Evolutionary conservation across 2,113 vertebrate genomes (phyloP).

Genomic region (Tichodroma muraria): DNA sequence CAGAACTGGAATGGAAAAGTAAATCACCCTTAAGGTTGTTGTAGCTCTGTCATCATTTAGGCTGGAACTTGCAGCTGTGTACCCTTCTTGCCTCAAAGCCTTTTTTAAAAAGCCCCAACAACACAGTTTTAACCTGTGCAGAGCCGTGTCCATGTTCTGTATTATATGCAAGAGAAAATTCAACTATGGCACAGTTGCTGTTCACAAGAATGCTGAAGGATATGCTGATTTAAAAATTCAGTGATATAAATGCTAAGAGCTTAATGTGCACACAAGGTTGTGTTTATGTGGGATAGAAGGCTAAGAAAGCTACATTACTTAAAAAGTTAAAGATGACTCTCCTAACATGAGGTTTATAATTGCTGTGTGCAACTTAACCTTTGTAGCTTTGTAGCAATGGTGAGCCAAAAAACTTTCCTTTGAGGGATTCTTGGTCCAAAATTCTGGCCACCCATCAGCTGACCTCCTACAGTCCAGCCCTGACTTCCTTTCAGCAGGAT

Average conservation of each 20-base stretch:
- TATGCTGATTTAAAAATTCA: background rate
- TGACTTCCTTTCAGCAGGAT: background rate
- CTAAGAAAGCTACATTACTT: background rate
- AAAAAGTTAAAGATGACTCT: background rate
- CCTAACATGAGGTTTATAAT: background rate
- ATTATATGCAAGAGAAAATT: background rate
- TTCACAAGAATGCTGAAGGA: background rate
- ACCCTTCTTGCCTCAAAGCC: background rate
- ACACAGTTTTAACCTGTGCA: background rate
- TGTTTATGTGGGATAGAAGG: background rate
- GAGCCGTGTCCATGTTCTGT: background rate
- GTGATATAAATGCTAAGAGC: background rate
- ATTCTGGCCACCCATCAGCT: background rate
- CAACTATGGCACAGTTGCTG: fast-evolving
- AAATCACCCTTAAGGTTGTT: background rate
- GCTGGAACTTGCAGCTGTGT: background rate
- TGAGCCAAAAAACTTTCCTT: background rate
- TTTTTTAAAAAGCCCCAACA: background rate
- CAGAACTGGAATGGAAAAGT: background rate
- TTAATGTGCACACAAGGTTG: background rate
- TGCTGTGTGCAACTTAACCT: background rate
- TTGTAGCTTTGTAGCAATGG: background rate
- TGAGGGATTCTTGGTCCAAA: background rate
- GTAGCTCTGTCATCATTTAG: background rate
- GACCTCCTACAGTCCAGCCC: background rate